Evolutionary conservation across 2,797 vertebrate genomes (phyloP), one percentile per base, ranked within the genome.

Genomic region (Ibycter americanus): DNA sequence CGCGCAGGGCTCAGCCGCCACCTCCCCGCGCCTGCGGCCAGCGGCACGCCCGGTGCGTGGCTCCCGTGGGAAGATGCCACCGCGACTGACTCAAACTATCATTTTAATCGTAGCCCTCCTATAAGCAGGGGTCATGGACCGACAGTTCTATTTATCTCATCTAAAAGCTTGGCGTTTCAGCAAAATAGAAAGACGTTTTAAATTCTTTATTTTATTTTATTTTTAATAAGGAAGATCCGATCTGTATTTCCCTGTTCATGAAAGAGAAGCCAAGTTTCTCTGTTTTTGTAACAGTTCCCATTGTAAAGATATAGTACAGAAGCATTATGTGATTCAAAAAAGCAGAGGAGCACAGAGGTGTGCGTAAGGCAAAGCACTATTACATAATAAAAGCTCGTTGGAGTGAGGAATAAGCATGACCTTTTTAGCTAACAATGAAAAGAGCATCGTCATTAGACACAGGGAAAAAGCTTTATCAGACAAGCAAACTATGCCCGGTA

Each of bases 1-100:
- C n/a, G 40, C 40, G 14, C 40, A 42, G 14, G 40, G 40, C 40
- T 42, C 40, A 42, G 14, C 40, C 40, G 15, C 40, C 40, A 9
- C 38, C 9, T 11, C 38, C 38, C 40, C 40, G 40, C 40, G 40
- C 42, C 42, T 16, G 42, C 42, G 7, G 42, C 16, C 42, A 16
- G 8, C 16, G 8, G 18, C 16, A 52, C 13, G 7, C 0, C 0
- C 7, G 22, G 31, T 25, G 31, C 14, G n/a, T 12, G 70, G 36
- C 32, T 8, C 11, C 0, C 0, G 4, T 58, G 51, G 59, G 52
- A 52, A 52, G 18, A 36, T 44, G 56, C 36, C 59, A 19, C 14
- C 62, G 7, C 63, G 27, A 15, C 16, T 62, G 40, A 51, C 21
- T 76, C 31, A 51, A 20, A 34, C 16, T 15, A 21, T 21, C 36